These are phyloP conservation scores for Tetranychus piercei DNA, from an alignment of 2,888 invertebrate species.

Conservation along the genomic window DNA sequence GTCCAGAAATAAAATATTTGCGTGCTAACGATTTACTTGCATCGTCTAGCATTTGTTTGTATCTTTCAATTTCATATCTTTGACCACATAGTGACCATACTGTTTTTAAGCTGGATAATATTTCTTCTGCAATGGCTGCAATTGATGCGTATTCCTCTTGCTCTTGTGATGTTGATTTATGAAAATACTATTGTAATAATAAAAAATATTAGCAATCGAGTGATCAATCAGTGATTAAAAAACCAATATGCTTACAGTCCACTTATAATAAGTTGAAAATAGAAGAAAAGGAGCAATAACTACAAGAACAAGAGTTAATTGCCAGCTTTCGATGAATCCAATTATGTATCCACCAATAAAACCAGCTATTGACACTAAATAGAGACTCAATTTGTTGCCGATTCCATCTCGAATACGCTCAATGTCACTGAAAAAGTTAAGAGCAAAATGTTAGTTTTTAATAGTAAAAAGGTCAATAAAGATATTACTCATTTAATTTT, in stretches of 20 bases:
- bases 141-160: slow-evolving; percentile 32
- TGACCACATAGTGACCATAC: slow-evolving; percentile 32
- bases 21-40: slow-evolving; percentile 27
- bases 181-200: slow-evolving; percentile 34
- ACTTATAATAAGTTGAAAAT: neutral
- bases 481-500: neutral
- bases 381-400: slow-evolving; percentile 58
- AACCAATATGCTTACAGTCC: slow-evolving; percentile 28
- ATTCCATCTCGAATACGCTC: slow-evolving; percentile 52
- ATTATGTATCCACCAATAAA: slow-evolving; percentile 39
- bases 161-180: slow-evolving; percentile 35
- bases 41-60: slow-evolving; percentile 27
- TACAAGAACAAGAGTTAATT: slow-evolving; percentile 40
- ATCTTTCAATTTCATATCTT: slow-evolving; percentile 30
- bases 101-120: slow-evolving; percentile 31
- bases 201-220: slow-evolving; percentile 30
- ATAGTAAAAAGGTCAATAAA: neutral
- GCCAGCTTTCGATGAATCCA: slow-evolving; percentile 34
- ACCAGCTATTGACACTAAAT: slow-evolving; percentile 48
- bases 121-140: slow-evolving; percentile 32
- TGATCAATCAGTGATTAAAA: too few relatives aligned
- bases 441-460: neutral
- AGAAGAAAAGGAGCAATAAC: slow-evolving; percentile 36
- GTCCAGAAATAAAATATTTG: neutral
- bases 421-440: slow-evolving; percentile 33